Conservation (phyloP, 2,888 invertebrate genomes). For the Notodonta ziczac region DNA sequence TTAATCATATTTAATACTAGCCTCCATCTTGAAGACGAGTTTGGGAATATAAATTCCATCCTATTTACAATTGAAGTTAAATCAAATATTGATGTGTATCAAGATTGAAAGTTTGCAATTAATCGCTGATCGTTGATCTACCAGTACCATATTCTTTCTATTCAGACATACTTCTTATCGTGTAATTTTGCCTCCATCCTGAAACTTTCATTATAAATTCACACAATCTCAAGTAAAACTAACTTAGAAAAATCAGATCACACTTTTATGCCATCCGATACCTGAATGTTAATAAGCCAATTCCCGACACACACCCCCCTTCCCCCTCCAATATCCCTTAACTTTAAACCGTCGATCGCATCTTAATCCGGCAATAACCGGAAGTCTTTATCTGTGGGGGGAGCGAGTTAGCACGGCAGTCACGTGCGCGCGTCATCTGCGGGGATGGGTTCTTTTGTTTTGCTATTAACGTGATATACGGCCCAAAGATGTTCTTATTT, state of each 20-base stretch:
- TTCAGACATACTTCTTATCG: too few species aligned
- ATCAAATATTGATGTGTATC: too few species aligned
- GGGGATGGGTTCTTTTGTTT: constrained; percentile 54
- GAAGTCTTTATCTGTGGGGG: constrained; percentile 53
- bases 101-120: too few species aligned
- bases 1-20: too few species aligned
- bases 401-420: constrained; percentile 46
- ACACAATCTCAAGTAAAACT: not conserved
- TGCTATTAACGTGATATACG: constrained; percentile 28
- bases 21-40: too few species aligned
- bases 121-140: too few species aligned
- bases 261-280: constrained; percentile 21
- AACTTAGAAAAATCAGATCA: constrained; percentile 18
- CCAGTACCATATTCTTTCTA: too few species aligned
- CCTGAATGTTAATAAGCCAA: constrained; percentile 35
- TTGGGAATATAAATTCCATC: too few species aligned
- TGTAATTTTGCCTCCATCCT: too few species aligned
- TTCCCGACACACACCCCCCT: constrained; percentile 11
- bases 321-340: constrained; percentile 29
- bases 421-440: constrained; percentile 72
- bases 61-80: too few species aligned
- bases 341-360: constrained; percentile 58
- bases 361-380: constrained; percentile 66
- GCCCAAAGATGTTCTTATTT: not conserved
- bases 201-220: not conserved